Base-by-base conservation (phyloP, 2,888 invertebrate genomes). In the Lepidonotus clava region DNA sequence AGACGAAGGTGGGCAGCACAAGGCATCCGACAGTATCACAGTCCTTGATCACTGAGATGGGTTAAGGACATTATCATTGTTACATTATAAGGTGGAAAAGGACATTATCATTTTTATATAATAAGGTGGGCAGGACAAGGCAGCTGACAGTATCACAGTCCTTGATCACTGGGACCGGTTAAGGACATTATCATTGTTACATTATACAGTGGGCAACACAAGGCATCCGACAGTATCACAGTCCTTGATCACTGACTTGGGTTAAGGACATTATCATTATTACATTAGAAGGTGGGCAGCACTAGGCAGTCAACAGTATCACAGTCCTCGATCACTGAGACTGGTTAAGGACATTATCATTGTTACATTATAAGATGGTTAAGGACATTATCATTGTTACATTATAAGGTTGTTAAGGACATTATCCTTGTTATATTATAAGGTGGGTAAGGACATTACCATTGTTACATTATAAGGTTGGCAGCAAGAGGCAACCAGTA, bases 281-380 rank as follows among this genome's bases (percentile, higher is more conserved):
- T n/a, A n/a, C n/a, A n/a, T n/a, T n/a, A n/a, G n/a, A 87, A 18
- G 14, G 85, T 53, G 8, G 87, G 77, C 0, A 83, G 85, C 18
- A 88, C 41, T 11, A 88, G 76, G 76, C 89, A 89, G 18, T 8
- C 83, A 8, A 84, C 83, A 18, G 14, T 76, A 76, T 85, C 77
- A 86, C 89, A 89, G 71, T 89, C 83, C 56, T 89, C 66, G 6
- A 89, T 46, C 41, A 89, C 89, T 89, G 61, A 24, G 2, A 14
- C n/a, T 24, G 32, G 46, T 80, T 51, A 80, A 80, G 80, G 80
- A 80, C n/a, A n/a, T n/a, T n/a, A n/a, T n/a, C n/a, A n/a, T n/a
- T n/a, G n/a, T n/a, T n/a, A n/a, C n/a, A n/a, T n/a, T n/a, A n/a
- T n/a, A 87, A 18, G 14, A 83, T 53, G 8, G 87, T 56, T 0